phyloP scores from a whole-genome alignment of 2,797 vertebrate genomes.

The Poeciliopsis presidionis region DNA sequence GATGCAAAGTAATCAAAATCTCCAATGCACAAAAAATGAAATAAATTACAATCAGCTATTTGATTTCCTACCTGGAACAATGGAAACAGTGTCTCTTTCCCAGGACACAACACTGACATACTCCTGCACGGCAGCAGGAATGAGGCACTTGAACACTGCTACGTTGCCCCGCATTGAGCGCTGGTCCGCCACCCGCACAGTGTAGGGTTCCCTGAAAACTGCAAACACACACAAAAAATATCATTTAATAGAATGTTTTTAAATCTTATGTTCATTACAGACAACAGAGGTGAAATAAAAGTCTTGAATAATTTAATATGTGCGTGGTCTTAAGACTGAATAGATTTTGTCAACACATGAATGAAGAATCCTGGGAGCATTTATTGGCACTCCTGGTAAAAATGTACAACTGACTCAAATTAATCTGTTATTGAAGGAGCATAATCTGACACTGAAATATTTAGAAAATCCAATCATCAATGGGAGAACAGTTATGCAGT shows the following conservation, averaged over 20 bases:
- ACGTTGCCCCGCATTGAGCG: conserved; percentile 98
- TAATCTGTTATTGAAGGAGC: neutral
- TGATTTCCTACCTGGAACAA: conserved; percentile 89
- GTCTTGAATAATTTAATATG: neutral
- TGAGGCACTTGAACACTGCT: conserved; percentile 99
- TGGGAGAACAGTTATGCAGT: neutral
- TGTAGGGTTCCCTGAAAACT: conserved; percentile 99
- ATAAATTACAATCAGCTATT: neutral
- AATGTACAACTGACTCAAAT: neutral
- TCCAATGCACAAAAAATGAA: no score
- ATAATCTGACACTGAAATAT: neutral
- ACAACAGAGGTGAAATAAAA: neutral
- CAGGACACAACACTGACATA: conserved; percentile 98
- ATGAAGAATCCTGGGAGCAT: neutral
- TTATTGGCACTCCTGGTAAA: neutral
- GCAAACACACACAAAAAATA: conserved; percentile 23
- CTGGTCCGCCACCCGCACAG: conserved; percentile 99
- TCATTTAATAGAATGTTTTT: neutral
- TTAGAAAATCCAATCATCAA: neutral
- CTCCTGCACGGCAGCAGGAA: conserved; percentile 97
- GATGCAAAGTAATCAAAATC: conserved; percentile 13
- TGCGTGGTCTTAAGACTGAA: neutral
- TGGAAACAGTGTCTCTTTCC: conserved; percentile 99
- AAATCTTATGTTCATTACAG: neutral
- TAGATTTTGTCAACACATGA: neutral